These are phyloP conservation scores for Cordilura impudica DNA, from an alignment of 2,888 invertebrate species.

Conservation along the genomic window DNA sequence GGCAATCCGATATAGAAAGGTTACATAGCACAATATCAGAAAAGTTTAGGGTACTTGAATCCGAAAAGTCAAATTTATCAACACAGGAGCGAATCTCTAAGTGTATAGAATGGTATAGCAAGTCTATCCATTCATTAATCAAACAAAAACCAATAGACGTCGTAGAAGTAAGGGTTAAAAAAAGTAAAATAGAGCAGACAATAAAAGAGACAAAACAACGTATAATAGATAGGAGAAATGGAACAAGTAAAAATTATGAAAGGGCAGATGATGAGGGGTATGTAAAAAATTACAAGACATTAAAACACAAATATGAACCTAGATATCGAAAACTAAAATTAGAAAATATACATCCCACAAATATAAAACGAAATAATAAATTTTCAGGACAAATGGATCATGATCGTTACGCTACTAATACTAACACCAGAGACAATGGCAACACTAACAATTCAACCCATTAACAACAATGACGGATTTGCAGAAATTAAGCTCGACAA, in stretches of 20 bases:
- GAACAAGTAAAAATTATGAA: background rate
- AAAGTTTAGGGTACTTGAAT: background rate
- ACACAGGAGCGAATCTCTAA: conserved; percentile 9
- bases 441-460: no score
- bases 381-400: no score
- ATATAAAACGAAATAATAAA: conserved; percentile 56
- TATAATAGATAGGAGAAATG: conserved; percentile 7
- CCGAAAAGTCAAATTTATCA: background rate
- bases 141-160: background rate
- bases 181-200: background rate
- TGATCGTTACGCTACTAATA: no score
- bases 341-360: conserved; percentile 25
- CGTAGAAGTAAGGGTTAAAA: background rate
- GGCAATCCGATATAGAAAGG: no score
- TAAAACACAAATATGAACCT: conserved; percentile 57
- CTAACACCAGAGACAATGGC: no score
- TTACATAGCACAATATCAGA: background rate
- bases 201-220: background rate
- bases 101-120: conserved; percentile 16
- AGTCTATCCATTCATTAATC: no score
- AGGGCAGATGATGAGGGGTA: background rate
- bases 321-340: conserved; percentile 41
- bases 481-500: no score
- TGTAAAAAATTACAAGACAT: conserved; percentile 9
- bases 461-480: no score